Conservation (phyloP, 2,797 vertebrate species). For the Petrocephalus sullivani region DNA sequence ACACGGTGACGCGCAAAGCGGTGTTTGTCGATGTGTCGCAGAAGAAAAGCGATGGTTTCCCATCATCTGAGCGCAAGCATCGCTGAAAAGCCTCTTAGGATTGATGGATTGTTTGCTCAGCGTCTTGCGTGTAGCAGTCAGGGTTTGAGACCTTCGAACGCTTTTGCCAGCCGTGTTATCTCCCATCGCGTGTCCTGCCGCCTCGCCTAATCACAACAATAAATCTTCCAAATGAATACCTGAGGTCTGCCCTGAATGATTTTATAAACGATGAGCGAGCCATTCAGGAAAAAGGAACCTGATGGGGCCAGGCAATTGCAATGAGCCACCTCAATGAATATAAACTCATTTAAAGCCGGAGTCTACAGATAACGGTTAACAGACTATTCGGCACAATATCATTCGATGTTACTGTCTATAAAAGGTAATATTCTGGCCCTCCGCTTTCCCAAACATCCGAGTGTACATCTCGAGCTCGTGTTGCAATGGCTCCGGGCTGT, state of each 20-base stretch:
- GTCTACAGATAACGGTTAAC: conserved; percentile 31
- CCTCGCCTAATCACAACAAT: conserved; percentile 35
- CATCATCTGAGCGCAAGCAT: not conserved
- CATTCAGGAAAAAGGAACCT: conserved; percentile 30
- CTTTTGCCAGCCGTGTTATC: conserved; percentile 42
- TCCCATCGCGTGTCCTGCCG: conserved; percentile 38
- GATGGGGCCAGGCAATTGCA: conserved; percentile 14
- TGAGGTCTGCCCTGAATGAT: conserved; percentile 35
- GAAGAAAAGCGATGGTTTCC: not conserved
- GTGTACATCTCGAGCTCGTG: not conserved
- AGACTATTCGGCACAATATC: conserved; percentile 11
- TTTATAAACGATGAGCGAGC: conserved; percentile 36
- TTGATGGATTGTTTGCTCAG: not conserved
- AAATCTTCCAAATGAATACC: conserved; percentile 37
- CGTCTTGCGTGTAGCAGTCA: not conserved
- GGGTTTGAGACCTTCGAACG: conserved; percentile 11
- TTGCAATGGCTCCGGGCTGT: conserved; percentile 10
- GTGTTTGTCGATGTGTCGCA: not conserved
- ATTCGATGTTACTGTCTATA: conserved; percentile 29
- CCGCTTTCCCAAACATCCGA: not conserved
- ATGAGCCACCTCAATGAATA: not conserved
- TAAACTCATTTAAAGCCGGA: conserved; percentile 24
- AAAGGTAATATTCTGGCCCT: conserved; percentile 32
- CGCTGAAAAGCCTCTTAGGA: conserved; percentile 5
- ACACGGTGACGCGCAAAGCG: not conserved